Evolutionary conservation across 2,888 invertebrate genomes (phyloP).

Genomic region (Labia minor): DNA sequence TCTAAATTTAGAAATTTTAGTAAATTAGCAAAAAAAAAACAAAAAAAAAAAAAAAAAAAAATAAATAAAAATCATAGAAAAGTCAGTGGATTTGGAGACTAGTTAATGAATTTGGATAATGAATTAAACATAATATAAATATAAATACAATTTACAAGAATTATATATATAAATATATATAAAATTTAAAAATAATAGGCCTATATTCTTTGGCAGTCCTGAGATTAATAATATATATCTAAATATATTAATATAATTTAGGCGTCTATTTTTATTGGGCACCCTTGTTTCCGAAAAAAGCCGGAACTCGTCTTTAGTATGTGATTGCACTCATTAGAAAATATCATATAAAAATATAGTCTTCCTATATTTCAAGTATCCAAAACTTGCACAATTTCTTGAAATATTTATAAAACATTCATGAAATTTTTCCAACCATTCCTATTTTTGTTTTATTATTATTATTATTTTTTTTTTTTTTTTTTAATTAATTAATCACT

Average conservation of each 20-base stretch:
- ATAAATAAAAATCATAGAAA: not conserved
- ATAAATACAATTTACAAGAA: too few relatives aligned
- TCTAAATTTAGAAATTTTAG: too few relatives aligned
- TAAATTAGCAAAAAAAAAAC: too few relatives aligned
- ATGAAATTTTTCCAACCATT: too few relatives aligned
- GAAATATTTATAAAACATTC: not conserved
- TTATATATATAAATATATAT: too few relatives aligned
- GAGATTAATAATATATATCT: not conserved
- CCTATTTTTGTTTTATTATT: too few relatives aligned
- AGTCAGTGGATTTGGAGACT: not conserved
- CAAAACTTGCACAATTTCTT: too few relatives aligned
- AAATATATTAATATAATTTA: not conserved
- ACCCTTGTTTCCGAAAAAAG: not conserved
- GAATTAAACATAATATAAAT: not conserved
- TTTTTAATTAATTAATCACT: too few relatives aligned
- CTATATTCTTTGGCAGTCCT: not conserved
- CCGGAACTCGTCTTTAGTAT: not conserved
- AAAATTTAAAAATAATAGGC: not conserved
- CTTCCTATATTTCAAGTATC: too few relatives aligned
- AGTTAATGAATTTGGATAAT: not conserved
- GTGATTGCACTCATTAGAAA: not conserved
- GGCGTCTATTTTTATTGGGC: not conserved
- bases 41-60: not conserved
- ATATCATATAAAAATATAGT: too few relatives aligned
- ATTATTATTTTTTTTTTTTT: too few relatives aligned